Conservation (phyloP, 2,113 vertebrate species). For the Oophaga pumilio region DNA sequence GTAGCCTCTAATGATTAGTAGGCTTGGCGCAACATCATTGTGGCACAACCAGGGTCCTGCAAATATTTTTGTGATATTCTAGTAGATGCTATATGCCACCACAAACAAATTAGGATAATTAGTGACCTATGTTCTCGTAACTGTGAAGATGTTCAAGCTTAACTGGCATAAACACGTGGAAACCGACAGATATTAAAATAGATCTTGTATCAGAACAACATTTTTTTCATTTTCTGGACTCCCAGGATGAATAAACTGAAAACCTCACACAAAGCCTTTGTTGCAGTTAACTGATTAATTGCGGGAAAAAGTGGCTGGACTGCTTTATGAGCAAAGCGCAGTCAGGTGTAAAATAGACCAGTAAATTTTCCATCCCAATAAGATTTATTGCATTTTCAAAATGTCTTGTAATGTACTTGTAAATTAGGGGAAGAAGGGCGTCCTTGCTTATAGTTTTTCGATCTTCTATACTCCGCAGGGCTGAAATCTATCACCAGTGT, state of each 20-base stretch:
- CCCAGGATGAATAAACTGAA: background rate
- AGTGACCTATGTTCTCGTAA: background rate
- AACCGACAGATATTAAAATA: too few species aligned
- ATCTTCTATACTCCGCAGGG: conserved; percentile 19
- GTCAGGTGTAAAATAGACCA: conserved; percentile 50
- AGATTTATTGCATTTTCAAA: conserved; percentile 52
- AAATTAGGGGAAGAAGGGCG: conserved; percentile 46
- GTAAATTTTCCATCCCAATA: conserved; percentile 18
- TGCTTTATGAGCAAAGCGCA: conserved; percentile 31
- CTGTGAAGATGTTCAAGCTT: background rate
- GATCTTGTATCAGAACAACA: background rate
- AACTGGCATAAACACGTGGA: background rate
- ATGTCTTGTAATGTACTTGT: conserved; percentile 50
- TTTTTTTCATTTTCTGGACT: background rate
- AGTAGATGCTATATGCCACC: background rate
- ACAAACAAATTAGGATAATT: background rate
- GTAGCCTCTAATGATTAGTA: too few species aligned
- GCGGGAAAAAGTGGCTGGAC: background rate
- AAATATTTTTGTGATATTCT: too few species aligned
- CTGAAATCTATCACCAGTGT: conserved; percentile 40
- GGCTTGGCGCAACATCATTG: too few species aligned
- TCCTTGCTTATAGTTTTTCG: conserved; percentile 46
- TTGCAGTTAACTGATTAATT: conserved; percentile 44
- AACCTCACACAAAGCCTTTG: background rate
- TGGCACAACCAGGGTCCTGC: too few species aligned